Evolutionary conservation across 2,797 vertebrate species (phyloP), one percentile per base, ranked within the genome.

Genomic region (Tamandua tetradactyla): DNA sequence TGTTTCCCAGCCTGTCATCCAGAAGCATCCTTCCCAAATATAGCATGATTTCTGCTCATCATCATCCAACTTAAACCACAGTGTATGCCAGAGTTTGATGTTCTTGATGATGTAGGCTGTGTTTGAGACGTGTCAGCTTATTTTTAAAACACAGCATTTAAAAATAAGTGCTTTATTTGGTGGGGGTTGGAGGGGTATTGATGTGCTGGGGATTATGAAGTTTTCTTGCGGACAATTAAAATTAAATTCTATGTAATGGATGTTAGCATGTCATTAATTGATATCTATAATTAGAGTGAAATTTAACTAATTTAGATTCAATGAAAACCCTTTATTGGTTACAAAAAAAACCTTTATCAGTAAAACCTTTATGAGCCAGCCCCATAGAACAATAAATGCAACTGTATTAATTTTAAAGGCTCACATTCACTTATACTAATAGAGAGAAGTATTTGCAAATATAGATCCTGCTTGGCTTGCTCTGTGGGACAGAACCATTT

Each of bases 171-270:
- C 78, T 92, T 83, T 71, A 59, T 71, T 61, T 35, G 75, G 71
- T 32, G 42, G 40, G 61, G n/a, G 27, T 9, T 14, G 23, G 59
- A 44, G 6, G 40, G 40, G 22, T 32, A 13, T 30, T 35, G 66
- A 25, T 40, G 75, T 44, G 40, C 44, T 22, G 40, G 32, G 61
- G 44, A 32, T 23, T 23, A 55, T n/a, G 64, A 71, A 13, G 74
- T 61, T 76, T 80, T 90, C 85, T 79, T 27, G 81, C n/a, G 66
- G 93, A 89, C 32, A 30, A 90, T 90, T 69, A 80, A 55, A 92
- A 76, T 74, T 32, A 1, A 55, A 40, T 55, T 74, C 57, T 82
- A 78, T 71, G 55, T 49, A 44, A 47, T 9, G 74, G 84, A 55
- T 3, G 78, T 52, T 27, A 57, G 82, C 30, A 5, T 30, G 30